These are phyloP conservation scores for Carollia perspicillata DNA, from an alignment of 2,113 vertebrate species.

Conservation along the genomic window DNA sequence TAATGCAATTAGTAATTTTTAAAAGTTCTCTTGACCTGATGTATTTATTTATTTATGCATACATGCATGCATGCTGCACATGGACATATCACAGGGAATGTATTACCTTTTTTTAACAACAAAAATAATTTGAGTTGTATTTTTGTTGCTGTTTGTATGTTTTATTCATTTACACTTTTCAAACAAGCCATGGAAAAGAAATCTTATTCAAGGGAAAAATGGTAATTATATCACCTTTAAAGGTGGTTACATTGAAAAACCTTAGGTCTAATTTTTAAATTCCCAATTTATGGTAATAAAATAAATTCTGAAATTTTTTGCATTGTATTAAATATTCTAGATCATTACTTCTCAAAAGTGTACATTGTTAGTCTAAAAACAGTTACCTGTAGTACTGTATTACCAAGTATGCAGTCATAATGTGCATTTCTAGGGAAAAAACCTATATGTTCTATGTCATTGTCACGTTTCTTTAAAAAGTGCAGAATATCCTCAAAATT, in stretches of 20 bases:
- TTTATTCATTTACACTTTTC: not conserved
- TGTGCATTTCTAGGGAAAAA: not conserved
- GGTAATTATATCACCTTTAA: not conserved
- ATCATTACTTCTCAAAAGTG: not conserved
- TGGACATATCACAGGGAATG: not conserved
- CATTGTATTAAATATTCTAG: not conserved
- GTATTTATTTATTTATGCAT: not conserved
- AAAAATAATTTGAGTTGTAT: not conserved
- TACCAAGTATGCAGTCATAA: not conserved
- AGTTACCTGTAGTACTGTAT: not conserved
- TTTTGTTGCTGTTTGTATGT: not conserved
- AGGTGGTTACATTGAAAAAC: not conserved
- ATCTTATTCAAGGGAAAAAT: not conserved
- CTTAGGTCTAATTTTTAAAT: not conserved
- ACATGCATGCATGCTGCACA: not conserved
- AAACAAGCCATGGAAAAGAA: not conserved
- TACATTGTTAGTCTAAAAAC: not conserved
- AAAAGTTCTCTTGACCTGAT: conserved; percentile 37
- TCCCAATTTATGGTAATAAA: not conserved
- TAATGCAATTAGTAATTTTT: not conserved
- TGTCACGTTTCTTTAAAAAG: not conserved
- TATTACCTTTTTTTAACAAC: not conserved
- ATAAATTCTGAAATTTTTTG: not conserved
- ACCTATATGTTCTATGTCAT: not conserved
- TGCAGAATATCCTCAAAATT: not conserved